Conservation (phyloP, 1,140 invertebrate species). For the Subanguina moxae region DNA sequence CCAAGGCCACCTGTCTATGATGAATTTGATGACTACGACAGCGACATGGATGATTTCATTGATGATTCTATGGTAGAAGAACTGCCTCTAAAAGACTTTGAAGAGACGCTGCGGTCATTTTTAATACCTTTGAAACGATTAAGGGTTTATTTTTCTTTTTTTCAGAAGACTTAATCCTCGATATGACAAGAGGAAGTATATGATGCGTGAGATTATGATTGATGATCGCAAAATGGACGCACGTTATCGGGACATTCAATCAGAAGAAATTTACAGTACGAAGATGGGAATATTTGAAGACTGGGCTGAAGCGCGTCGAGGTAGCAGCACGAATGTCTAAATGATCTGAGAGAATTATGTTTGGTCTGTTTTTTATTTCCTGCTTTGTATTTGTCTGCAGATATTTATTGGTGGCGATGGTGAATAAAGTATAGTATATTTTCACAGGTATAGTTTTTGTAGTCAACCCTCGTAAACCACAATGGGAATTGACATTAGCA, state of each 20-base stretch:
- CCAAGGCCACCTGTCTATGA: too few species aligned
- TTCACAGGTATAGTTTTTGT: too few species aligned
- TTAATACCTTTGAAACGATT: neutral
- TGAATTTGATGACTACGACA: conserved; percentile 47
- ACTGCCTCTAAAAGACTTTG: conserved; percentile 40
- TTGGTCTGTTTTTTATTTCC: too few species aligned
- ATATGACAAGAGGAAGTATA: conserved; percentile 48
- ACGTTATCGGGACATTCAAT: conserved; percentile 39
- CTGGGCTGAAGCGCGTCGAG: conserved; percentile 38
- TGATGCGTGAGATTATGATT: conserved; percentile 46
- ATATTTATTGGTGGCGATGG: too few species aligned
- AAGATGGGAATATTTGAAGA: conserved; percentile 35
- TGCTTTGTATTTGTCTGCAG: too few species aligned
- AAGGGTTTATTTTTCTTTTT: conserved; percentile 6
- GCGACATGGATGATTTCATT: conserved; percentile 54
- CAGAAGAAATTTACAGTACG: conserved; percentile 40
- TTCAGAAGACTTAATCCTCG: conserved; percentile 46
- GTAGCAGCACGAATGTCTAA: conserved; percentile 26
- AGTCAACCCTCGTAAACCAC: too few species aligned
- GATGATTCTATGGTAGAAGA: conserved; percentile 49
- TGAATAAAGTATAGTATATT: too few species aligned
- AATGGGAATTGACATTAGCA: too few species aligned
- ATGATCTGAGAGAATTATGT: neutral
- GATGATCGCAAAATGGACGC: conserved; percentile 49
- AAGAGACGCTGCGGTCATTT: conserved; percentile 42